Conservation (phyloP, 2,888 invertebrate genomes). For the Ophioninae sp. region DNA sequence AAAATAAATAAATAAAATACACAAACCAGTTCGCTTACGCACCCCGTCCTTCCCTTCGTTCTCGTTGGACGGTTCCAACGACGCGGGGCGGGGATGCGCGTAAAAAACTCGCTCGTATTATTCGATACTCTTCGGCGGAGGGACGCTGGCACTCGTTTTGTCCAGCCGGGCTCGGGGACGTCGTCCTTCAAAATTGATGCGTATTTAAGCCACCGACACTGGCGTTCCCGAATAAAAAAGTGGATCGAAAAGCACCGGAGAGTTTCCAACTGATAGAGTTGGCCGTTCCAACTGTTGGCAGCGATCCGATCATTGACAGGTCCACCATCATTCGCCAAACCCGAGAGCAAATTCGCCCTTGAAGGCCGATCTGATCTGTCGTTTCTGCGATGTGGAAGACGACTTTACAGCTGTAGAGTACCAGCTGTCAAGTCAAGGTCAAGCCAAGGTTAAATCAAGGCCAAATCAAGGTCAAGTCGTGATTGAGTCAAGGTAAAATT, state of each 20-base stretch:
- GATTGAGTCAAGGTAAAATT: too few species aligned
- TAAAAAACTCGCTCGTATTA: conserved; percentile 36
- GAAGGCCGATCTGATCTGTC: too few species aligned
- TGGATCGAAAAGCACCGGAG: conserved; percentile 7
- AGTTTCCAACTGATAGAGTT: not conserved
- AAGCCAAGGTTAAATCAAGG: too few species aligned
- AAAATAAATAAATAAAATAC: conserved; percentile 4
- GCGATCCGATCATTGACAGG: conserved; percentile 20
- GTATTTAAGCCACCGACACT: conserved; percentile 38
- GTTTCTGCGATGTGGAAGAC: too few species aligned
- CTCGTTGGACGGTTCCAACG: conserved; percentile 21
- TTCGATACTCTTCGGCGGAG: conserved; percentile 23
- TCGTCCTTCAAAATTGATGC: conserved; percentile 38
- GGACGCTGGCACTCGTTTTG: conserved; percentile 1
- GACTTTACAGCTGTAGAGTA: too few species aligned
- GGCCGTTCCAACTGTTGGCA: conserved; percentile 25
- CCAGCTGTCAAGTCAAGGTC: too few species aligned
- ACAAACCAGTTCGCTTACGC: not conserved
- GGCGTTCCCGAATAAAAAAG: conserved; percentile 10
- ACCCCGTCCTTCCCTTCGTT: conserved; percentile 1
- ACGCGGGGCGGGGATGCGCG: not conserved
- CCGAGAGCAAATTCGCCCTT: too few species aligned
- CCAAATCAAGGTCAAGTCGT: too few species aligned
- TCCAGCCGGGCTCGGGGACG: not conserved
- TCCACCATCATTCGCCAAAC: not conserved